Evolutionary conservation across 2,888 invertebrate species (phyloP).

Genomic region (Scaeva pyrastri): DNA sequence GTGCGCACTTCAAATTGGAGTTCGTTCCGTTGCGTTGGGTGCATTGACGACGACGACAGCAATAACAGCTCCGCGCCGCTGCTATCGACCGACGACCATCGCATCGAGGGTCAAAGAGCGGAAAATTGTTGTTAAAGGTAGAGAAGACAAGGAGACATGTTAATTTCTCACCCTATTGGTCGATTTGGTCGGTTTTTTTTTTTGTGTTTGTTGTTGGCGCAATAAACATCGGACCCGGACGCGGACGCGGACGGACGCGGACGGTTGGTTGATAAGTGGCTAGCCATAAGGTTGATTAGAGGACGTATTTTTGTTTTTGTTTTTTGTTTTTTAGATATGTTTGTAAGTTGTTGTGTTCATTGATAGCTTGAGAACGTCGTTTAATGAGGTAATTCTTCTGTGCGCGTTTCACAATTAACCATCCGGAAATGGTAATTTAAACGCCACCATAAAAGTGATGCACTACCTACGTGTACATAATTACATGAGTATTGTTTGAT

Average conservation of each 20-base stretch:
- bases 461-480: slow-evolving; percentile 4
- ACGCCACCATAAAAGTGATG: slow-evolving; percentile 59
- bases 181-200: slow-evolving; percentile 30
- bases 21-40: slow-evolving; percentile 30
- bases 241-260: too few species aligned
- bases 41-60: background rate
- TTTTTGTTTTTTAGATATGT: slow-evolving; percentile 3
- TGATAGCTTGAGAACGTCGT: slow-evolving; percentile 48
- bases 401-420: slow-evolving; percentile 61
- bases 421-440: slow-evolving; percentile 75
- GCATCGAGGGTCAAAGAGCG: slow-evolving; percentile 65
- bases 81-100: too few species aligned
- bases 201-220: slow-evolving; percentile 44
- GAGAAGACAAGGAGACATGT: slow-evolving; percentile 47
- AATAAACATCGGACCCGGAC: slow-evolving; percentile 58
- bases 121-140: slow-evolving; percentile 57
- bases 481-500: slow-evolving; percentile 31
- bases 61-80: background rate
- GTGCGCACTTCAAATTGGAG: slow-evolving; percentile 54
- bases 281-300: slow-evolving; percentile 72
- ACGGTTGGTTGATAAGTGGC: slow-evolving; percentile 70
- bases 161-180: slow-evolving; percentile 69
- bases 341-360: slow-evolving; percentile 27
- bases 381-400: slow-evolving; percentile 57
- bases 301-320: background rate